These are phyloP conservation scores for Batillaria attramentaria DNA, from an alignment of 1,140 invertebrate species.

Conservation along the genomic window DNA sequence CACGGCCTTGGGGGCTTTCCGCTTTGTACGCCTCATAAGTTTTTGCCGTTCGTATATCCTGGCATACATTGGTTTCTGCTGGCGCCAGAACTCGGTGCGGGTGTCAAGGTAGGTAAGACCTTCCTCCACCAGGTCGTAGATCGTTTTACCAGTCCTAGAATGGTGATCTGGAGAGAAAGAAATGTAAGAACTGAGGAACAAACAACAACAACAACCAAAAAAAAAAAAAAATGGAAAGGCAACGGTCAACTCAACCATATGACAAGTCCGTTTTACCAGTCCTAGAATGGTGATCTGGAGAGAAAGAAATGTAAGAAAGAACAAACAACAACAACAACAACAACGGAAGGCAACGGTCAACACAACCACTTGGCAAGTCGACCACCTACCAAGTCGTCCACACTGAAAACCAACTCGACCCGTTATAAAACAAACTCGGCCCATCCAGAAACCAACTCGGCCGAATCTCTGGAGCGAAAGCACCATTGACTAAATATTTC, in stretches of 20 bases:
- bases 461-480: too few relatives aligned
- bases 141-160: conserved; percentile 55
- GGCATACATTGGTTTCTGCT: conserved; percentile 72
- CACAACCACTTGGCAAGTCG: too few relatives aligned
- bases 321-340: not conserved
- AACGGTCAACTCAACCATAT: too few relatives aligned
- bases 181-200: too few relatives aligned
- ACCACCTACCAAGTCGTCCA: too few relatives aligned
- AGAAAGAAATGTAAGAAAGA: too few relatives aligned
- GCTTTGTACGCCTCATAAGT: conserved; percentile 39
- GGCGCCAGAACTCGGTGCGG: conserved; percentile 71
- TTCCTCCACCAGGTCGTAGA: conserved; percentile 61
- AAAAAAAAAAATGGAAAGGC: not conserved
- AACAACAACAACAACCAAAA: not conserved
- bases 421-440: too few relatives aligned
- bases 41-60: conserved; percentile 60
- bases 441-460: too few relatives aligned
- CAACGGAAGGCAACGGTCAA: not conserved
- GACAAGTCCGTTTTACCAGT: conserved; percentile 58
- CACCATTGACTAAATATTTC: too few relatives aligned
- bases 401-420: too few relatives aligned
- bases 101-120: conserved; percentile 70
- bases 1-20: conserved; percentile 41
- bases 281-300: conserved; percentile 51
- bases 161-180: conserved; percentile 52